Evolutionary conservation across 1,140 invertebrate species (phyloP), one percentile per base, ranked within the genome.

Genomic region (Aphelinus certus): DNA sequence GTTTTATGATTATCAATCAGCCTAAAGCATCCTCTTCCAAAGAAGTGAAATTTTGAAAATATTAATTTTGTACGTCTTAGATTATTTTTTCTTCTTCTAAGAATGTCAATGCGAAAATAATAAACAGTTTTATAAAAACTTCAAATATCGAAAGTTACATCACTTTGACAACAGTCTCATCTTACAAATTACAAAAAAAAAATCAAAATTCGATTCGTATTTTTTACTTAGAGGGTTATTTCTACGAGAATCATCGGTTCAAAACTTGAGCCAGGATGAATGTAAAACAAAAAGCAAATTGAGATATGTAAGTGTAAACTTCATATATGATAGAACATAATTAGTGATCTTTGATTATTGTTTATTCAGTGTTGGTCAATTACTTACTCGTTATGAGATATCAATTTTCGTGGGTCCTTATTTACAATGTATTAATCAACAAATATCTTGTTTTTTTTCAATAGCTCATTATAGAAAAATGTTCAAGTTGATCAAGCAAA

Each of bases 1-100:
- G 43, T 58, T 75, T 74, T 10, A 53, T 48, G 58, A 3, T 70
- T 45, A 3, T 46, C 42, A 60, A 51, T 58, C n/a, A 67, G 45
- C 64, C 4, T 45, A 64, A 6, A 65, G 26, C 0, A n/a, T 65
- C 55, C 57, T 49, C 43, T 62, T 62, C 43, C 56, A 46, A 67
- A 56, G 46, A 67, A 47, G 3, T 46, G 48, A 51, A 26, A 53
- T n/a, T 56, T 69, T 70, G 45, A 53, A 69, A 75, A 75, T 45
- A 58, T 51, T 53, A 75, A 75, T 75, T 64, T 74, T 49, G 7
- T 74, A 74, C 57, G 51, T 58, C 72, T 42, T 69, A 10, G 10
- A 57, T 64, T 9, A 26, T 69, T 64, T 62, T 53, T 66, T 73
- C 67, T 68, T 26, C 26, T 26, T 26, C 26, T 26, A 26, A 74